Evolutionary conservation across 2,888 invertebrate genomes (phyloP).

Genomic region (Napeogenes sylphis): DNA sequence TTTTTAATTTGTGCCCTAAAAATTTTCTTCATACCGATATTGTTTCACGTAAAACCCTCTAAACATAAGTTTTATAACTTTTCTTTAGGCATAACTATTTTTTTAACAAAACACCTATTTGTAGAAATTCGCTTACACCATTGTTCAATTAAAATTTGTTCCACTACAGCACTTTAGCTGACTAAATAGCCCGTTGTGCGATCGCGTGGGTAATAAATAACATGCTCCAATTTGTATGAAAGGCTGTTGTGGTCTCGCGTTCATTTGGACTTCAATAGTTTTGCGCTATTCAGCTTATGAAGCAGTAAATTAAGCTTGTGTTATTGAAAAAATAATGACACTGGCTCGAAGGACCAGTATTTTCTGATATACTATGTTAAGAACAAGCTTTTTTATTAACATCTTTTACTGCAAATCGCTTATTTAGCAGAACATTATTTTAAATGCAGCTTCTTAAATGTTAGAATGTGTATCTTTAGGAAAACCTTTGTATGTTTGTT

Average conservation of each 20-base stretch:
- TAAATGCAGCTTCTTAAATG: too few relatives aligned
- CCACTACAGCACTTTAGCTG: slow-evolving; percentile 15
- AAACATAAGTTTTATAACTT: too few relatives aligned
- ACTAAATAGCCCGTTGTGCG: slow-evolving; percentile 15
- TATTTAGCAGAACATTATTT: too few relatives aligned
- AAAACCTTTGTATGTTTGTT: too few relatives aligned
- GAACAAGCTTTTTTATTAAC: slow-evolving; percentile 32
- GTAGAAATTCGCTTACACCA: slow-evolving; percentile 8
- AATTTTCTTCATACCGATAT: too few relatives aligned
- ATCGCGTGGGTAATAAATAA: slow-evolving; percentile 18
- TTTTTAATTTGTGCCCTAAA: too few relatives aligned
- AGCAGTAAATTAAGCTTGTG: not conserved
- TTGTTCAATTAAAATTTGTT: slow-evolving; percentile 21
- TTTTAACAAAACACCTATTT: slow-evolving; percentile 1
- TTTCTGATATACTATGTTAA: slow-evolving; percentile 39
- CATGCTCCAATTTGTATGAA: slow-evolving; percentile 19
- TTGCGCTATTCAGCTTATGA: slow-evolving; percentile 7
- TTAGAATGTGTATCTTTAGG: too few relatives aligned
- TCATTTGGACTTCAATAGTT: slow-evolving; percentile 13
- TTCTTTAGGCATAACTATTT: not conserved
- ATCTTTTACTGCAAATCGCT: not conserved
- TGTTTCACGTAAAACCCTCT: too few relatives aligned
- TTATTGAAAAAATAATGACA: slow-evolving; percentile 8
- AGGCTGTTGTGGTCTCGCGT: slow-evolving; percentile 13
- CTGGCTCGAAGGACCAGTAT: slow-evolving; percentile 26